These are phyloP conservation scores for Ceraclea dissimilis DNA, from an alignment of 2,888 invertebrate species.

Conservation along the genomic window DNA sequence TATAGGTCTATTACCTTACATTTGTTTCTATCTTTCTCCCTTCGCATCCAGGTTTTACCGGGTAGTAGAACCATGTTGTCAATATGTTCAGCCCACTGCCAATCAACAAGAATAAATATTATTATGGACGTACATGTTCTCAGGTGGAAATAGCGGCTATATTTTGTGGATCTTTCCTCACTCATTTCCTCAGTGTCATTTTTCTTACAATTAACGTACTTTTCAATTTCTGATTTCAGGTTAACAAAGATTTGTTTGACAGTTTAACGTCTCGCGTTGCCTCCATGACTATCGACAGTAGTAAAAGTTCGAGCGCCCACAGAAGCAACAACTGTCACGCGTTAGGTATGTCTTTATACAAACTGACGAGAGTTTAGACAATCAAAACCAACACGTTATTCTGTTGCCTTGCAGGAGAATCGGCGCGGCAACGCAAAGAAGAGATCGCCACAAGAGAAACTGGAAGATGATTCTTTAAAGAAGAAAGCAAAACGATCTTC, in stretches of 20 bases:
- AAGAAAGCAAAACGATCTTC: too few relatives aligned
- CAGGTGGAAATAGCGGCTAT: too few relatives aligned
- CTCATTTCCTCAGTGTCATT: too few relatives aligned
- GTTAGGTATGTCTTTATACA: slow-evolving; percentile 41
- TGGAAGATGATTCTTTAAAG: too few relatives aligned
- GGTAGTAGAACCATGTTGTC: too few relatives aligned
- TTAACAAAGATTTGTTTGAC: slow-evolving; percentile 35
- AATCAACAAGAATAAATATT: too few relatives aligned
- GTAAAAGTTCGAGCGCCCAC: slow-evolving; percentile 19
- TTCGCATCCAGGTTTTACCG: too few relatives aligned
- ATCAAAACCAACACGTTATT: slow-evolving; percentile 20
- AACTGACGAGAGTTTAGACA: slow-evolving; percentile 10
- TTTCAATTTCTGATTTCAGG: slow-evolving; percentile 32
- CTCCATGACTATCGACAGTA: slow-evolving; percentile 46
- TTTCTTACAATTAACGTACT: not conserved
- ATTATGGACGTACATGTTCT: too few relatives aligned
- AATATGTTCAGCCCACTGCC: too few relatives aligned
- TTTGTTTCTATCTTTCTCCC: too few relatives aligned
- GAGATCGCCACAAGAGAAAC: slow-evolving; percentile 8
- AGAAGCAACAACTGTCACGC: slow-evolving; percentile 28
- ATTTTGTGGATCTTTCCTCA: too few relatives aligned
- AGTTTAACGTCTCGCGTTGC: slow-evolving; percentile 46
- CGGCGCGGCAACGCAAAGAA: slow-evolving; percentile 20
- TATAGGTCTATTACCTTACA: too few relatives aligned
- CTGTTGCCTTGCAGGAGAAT: slow-evolving; percentile 22